phyloP scores from a whole-genome alignment of 2,113 vertebrate species.

The Tachysurus vachellii region DNA sequence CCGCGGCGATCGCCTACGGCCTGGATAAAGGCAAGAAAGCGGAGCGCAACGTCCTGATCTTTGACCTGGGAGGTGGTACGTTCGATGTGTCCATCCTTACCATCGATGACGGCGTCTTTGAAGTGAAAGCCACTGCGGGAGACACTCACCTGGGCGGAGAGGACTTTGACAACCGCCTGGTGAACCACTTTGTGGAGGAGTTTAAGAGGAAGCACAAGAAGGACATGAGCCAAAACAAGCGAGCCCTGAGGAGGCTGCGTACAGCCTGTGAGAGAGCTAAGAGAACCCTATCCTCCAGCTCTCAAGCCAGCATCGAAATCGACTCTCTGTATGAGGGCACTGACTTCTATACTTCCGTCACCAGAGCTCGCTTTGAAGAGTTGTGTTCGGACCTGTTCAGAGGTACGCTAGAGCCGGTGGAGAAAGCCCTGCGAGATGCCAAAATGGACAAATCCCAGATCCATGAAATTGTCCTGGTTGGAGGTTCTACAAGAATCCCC shows the following conservation, averaged over 20 bases:
- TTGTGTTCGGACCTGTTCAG: slow-evolving; percentile 87
- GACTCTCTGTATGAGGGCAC: slow-evolving; percentile 87
- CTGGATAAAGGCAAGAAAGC: slow-evolving; percentile 82
- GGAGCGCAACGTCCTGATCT: slow-evolving; percentile 76
- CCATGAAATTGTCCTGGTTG: slow-evolving; percentile 84
- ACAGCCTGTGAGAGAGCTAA: too few relatives aligned
- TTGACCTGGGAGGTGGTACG: too few relatives aligned
- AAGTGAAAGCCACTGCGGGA: too few relatives aligned
- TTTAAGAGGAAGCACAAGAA: too few relatives aligned
- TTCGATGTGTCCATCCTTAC: too few relatives aligned
- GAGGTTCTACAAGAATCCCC: slow-evolving; percentile 87
- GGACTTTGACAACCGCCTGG: too few relatives aligned
- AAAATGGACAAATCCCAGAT: slow-evolving; percentile 85
- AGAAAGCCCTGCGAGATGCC: too few relatives aligned
- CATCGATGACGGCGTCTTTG: too few relatives aligned
- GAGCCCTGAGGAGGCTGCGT: too few relatives aligned
- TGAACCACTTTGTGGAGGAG: too few relatives aligned
- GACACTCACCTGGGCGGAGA: too few relatives aligned
- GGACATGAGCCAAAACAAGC: too few relatives aligned
- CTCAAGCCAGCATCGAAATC: slow-evolving; percentile 88
- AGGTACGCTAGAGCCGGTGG: slow-evolving; percentile 78
- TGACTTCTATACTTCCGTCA: slow-evolving; percentile 90
- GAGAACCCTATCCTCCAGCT: slow-evolving; percentile 78
- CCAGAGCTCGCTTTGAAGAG: slow-evolving; percentile 83
- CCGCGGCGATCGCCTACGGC: slow-evolving; percentile 89